Base-by-base conservation (phyloP, 1,140 invertebrate species). In the Lordiphosa collinella region DNA sequence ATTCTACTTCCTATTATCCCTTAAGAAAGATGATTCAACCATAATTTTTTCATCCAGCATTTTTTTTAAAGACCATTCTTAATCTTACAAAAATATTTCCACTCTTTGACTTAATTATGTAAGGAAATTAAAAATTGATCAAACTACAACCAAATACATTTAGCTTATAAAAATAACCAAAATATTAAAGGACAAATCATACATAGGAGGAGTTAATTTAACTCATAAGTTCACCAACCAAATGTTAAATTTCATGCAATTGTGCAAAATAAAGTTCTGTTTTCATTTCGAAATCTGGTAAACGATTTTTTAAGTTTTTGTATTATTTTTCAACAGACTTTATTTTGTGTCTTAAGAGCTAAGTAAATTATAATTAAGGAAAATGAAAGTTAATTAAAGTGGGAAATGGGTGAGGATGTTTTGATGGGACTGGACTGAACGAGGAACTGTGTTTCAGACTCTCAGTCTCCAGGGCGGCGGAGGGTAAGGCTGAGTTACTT, bases 151-250 rank as follows among this genome's bases (percentile, higher is more conserved):
- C 14, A 43, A 86, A 64, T 40, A 59, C 49, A 71, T 51, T 57
- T 38, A 80, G 66, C 66, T 76, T 58, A 67, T 49, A 47, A 40
- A 57, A 82, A 36, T 14, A 86, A 86, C 67, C 16, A 61, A 86
- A 79, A 16, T 57, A 12, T 68, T 79, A 86, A 86, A 50, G 80
- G 80, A 86, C 80, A 86, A 86, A 57, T 58, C 1, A 86, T 29
- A 29, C 25, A 29, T 8, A 53, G 47, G 11, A 18, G 69, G 58
- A 22, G n/a, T 25, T 61, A 53, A 82, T 71, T 50, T 0, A 72
- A 82, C 75, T 29, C 31, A 18, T 56, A 71, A 68, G 41, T 60
- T 57, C 44, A 50, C 10, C 47, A 82, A 82, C 38, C 32, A 36
- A 71, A 58, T 7, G 11, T 48, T 49, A 61, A 62, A 54, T 5